A percentile compares a stretch with the other conserved stretches of the same genome.
These are phyloP conservation scores for Fragum sueziense DNA, from an alignment of 2,888 invertebrate genomes.

Conservation along the genomic window DNA sequence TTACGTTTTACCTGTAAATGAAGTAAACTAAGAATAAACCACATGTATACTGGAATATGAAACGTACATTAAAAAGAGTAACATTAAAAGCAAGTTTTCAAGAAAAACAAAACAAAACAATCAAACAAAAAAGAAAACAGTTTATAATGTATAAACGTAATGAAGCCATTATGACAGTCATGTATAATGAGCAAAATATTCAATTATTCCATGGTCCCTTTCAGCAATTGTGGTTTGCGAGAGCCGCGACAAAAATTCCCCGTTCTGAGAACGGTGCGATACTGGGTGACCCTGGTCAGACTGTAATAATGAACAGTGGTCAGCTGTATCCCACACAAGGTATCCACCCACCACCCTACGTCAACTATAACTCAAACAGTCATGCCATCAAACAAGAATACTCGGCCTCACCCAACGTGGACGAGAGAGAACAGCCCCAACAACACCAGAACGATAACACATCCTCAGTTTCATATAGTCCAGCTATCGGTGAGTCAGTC, in stretches of 20 bases:
- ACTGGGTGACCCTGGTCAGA: slow-evolving; percentile 52
- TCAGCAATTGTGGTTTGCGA: slow-evolving; percentile 51
- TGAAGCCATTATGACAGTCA: too few relatives aligned
- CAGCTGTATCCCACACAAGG: slow-evolving; percentile 57
- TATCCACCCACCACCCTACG: slow-evolving; percentile 59
- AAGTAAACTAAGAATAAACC: too few relatives aligned
- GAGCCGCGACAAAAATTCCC: slow-evolving; percentile 46
- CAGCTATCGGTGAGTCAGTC: slow-evolving; percentile 46
- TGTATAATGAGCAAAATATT: too few relatives aligned
- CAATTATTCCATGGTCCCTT: too few relatives aligned
- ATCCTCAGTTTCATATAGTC: slow-evolving; percentile 41
- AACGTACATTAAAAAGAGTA: too few relatives aligned
- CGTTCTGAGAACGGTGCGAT: slow-evolving; percentile 59
- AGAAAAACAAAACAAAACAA: too few relatives aligned
- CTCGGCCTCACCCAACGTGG: slow-evolving; percentile 51
- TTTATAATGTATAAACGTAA: too few relatives aligned
- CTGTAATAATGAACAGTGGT: slow-evolving; percentile 55
- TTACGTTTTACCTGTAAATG: too few relatives aligned
- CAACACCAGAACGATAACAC: slow-evolving; percentile 35
- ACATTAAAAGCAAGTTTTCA: too few relatives aligned
- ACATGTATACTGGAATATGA: too few relatives aligned
- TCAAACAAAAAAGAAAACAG: too few relatives aligned
- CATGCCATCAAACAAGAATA: slow-evolving; percentile 61
- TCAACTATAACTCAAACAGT: slow-evolving; percentile 44
- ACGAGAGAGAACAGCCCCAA: slow-evolving; percentile 39